Percentiles rank a stretch among this genome's conserved stretches.
Conservation (phyloP, 2,888 invertebrate genomes). For the Crepidodera aurea region DNA sequence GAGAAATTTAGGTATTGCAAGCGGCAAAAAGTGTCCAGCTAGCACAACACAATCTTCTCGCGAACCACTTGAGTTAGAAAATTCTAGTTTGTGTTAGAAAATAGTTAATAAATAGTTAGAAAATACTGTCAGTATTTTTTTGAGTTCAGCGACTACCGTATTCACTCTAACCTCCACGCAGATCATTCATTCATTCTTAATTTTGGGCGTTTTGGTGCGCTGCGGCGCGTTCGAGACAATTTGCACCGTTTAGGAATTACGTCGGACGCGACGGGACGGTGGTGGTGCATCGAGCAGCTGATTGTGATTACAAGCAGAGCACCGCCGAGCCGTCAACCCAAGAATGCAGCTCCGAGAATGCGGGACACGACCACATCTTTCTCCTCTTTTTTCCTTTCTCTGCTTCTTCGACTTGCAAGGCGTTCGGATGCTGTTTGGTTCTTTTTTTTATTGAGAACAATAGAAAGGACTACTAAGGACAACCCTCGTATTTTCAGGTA, state of each 20-base stretch:
- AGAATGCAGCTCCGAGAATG: conserved; percentile 27
- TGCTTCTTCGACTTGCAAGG: conserved; percentile 11
- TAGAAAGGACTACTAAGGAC: no score
- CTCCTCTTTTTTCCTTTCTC: conserved; percentile 9
- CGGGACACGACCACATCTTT: conserved; percentile 17
- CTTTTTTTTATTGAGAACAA: no score
- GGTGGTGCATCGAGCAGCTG: conserved; percentile 25
- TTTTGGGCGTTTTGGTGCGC: conserved; percentile 12
- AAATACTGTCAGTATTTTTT: no score
- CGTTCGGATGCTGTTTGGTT: conserved; percentile 4
- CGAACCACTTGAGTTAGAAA: no score
- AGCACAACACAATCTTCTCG: no score
- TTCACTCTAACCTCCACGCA: neutral
- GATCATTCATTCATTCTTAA: conserved; percentile 18
- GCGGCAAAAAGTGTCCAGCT: no score
- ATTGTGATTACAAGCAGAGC: conserved; percentile 31
- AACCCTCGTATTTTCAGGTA: no score
- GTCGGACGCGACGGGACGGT: neutral
- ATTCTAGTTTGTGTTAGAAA: no score
- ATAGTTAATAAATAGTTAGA: no score
- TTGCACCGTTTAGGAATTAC: conserved; percentile 17
- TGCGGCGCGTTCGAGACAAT: conserved; percentile 10
- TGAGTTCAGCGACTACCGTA: no score
- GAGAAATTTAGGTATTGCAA: no score
- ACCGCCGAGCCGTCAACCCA: conserved; percentile 15